Evolutionary conservation across 2,888 invertebrate genomes (phyloP).

Genomic region (Drosophila ustulata): DNA sequence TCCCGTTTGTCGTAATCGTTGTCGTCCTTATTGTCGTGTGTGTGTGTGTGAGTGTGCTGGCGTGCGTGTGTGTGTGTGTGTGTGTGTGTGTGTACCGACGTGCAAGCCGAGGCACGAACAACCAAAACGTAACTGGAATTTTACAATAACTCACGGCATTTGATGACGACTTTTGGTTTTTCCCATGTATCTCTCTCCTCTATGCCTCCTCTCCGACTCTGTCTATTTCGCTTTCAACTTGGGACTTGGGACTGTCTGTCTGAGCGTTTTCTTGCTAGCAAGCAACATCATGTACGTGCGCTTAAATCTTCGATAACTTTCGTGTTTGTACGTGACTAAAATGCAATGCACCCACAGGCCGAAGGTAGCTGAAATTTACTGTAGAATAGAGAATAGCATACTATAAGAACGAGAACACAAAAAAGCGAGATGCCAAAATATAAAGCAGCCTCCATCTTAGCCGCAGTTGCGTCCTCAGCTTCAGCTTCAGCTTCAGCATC

Average conservation of each 20-base stretch:
- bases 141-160: slow-evolving; percentile 77
- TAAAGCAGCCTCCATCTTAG: neutral
- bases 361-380: slow-evolving; percentile 45
- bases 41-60: slow-evolving; percentile 5
- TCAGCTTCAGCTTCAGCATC: too few relatives aligned
- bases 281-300: slow-evolving; percentile 75
- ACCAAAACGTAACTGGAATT: slow-evolving; percentile 58
- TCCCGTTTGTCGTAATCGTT: slow-evolving; percentile 21
- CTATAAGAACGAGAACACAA: slow-evolving; percentile 10
- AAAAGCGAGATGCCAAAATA: neutral
- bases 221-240: slow-evolving; percentile 2
- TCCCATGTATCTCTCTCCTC: slow-evolving; percentile 30
- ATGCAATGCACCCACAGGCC: slow-evolving; percentile 63
- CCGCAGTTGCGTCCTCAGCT: too few relatives aligned
- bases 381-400: slow-evolving; percentile 40
- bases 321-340: slow-evolving; percentile 73
- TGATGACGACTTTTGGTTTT: slow-evolving; percentile 70
- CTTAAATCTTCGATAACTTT: slow-evolving; percentile 80
- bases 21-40: neutral
- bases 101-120: slow-evolving; percentile 29
- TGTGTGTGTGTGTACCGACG: slow-evolving; percentile 19
- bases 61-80: slow-evolving; percentile 9
- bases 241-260: slow-evolving; percentile 9
- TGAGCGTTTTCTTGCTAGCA: slow-evolving; percentile 47
- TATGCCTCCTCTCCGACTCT: neutral